Percentiles rank a stretch among this genome's conserved stretches.
Evolutionary conservation across 2,888 invertebrate species (phyloP).

Genomic region (Spicauda simplicius): DNA sequence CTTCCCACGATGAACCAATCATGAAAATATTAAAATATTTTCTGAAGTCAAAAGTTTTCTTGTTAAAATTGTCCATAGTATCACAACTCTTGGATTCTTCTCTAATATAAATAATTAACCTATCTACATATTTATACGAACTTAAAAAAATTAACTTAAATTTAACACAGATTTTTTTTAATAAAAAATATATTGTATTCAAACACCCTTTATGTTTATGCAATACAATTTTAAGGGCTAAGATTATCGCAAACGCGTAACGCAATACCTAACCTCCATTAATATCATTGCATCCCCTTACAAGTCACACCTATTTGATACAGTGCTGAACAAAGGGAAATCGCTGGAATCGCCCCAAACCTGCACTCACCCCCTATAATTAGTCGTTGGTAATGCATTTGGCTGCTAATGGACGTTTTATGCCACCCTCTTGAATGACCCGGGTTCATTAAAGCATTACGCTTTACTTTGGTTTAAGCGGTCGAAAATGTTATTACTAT

Average conservation of each 20-base stretch:
- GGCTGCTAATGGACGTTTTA: conserved; percentile 58
- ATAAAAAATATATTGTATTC: too few species aligned
- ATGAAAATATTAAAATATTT: too few species aligned
- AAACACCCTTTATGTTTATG: too few species aligned
- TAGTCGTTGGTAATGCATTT: conserved; percentile 58
- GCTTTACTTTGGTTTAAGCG: conserved; percentile 46
- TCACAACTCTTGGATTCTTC: too few species aligned
- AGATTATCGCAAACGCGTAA: conserved; percentile 21
- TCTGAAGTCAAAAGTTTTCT: too few species aligned
- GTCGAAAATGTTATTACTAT: conserved; percentile 40
- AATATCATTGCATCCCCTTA: conserved; percentile 35
- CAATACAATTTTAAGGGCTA: too few species aligned
- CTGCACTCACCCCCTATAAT: conserved; percentile 52
- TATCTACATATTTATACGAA: too few species aligned
- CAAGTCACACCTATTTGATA: conserved; percentile 39
- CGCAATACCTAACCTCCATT: conserved; percentile 25
- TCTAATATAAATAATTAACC: too few species aligned
- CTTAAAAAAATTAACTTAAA: too few species aligned
- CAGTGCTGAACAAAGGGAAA: conserved; percentile 32
- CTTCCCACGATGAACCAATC: too few species aligned
- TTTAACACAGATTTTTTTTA: too few species aligned
- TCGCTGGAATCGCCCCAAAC: conserved; percentile 34
- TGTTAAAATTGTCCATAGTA: too few species aligned
- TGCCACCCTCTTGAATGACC: conserved; percentile 52
- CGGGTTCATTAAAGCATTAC: conserved; percentile 50